phyloP scores from a whole-genome alignment of 2,113 vertebrate species.

The Phalacrocorax brasilianus region DNA sequence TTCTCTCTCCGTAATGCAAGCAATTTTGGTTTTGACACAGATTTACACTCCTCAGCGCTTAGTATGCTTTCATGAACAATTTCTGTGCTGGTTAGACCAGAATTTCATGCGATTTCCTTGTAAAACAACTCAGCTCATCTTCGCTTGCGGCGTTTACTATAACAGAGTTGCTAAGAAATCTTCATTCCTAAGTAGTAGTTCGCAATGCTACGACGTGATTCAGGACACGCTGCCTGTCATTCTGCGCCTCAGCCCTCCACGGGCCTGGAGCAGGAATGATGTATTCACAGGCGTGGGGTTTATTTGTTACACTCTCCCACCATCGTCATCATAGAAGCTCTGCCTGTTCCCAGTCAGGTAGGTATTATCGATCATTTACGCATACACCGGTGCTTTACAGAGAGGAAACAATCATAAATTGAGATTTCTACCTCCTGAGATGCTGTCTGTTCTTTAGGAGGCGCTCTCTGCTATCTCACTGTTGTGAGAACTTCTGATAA shows the following conservation, averaged over 20 bases:
- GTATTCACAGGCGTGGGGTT: fast-evolving
- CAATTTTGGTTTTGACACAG: background rate
- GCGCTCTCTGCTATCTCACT: background rate
- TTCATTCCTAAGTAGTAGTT: background rate
- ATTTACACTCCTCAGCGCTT: background rate
- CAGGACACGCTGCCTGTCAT: background rate
- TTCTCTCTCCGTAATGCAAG: background rate
- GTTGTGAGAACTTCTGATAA: background rate
- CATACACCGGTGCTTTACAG: background rate
- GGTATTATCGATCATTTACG: background rate
- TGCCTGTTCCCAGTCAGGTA: background rate
- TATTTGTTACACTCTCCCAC: background rate
- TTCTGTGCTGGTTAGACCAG: background rate
- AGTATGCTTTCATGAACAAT: background rate
- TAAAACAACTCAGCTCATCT: background rate
- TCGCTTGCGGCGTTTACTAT: background rate
- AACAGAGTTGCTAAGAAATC: background rate
- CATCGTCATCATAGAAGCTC: fast-evolving
- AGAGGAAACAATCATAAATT: background rate
- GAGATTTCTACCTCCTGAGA: background rate
- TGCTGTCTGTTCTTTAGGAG: background rate
- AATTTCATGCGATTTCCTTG: background rate
- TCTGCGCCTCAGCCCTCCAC: background rate
- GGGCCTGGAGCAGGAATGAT: fast-evolving
- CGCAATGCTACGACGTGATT: background rate